Base-by-base conservation (phyloP, 2,888 invertebrate species). In the Chironomus riparius region DNA sequence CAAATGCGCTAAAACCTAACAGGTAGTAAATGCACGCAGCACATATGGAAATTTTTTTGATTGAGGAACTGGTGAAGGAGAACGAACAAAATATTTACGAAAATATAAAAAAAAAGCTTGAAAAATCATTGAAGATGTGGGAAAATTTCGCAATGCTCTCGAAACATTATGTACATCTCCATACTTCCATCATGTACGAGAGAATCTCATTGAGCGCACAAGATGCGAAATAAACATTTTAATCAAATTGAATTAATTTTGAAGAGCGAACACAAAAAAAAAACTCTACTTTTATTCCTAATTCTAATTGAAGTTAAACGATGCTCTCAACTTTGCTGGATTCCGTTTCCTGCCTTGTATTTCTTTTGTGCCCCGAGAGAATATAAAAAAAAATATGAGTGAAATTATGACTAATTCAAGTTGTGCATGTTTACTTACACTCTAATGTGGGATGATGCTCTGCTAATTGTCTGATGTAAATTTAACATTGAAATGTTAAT, bases 201-300 rank as follows among this genome's bases (percentile, higher is more conserved):
- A 15, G 56, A 56, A 7, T 56, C 56, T 56, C 56, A 56, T 56
- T 18, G 56, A 56, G 56, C 61, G 24, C 72, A 56, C 47, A 62
- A 62, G 72, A 72, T 65, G 65, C 65, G 65, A 65, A 50, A 72
- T 72, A 72, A 72, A 72, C 72, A 72, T 72, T 72, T 72, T 72
- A 72, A 72, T 72, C 72, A 72, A 72, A 72, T 72, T 72, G 72
- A 72, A 72, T 72, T 72, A 72, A 72, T 72, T 72, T 72, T 72
- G 72, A 72, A 72, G 72, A 72, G 72, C 61, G 62, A 61, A 38
- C 72, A 50, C 47, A 70, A n/a, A 70, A 62, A n/a, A n/a, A 62
- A 72, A 72, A 72, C 38, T 38, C 50, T 28, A 72, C 72, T 71
- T 71, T 72, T 62, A 72, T 72, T 72, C 72, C 61, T 61, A 62